Conservation (phyloP, 2,888 invertebrate species). For the Neocrepidodera transversa region DNA sequence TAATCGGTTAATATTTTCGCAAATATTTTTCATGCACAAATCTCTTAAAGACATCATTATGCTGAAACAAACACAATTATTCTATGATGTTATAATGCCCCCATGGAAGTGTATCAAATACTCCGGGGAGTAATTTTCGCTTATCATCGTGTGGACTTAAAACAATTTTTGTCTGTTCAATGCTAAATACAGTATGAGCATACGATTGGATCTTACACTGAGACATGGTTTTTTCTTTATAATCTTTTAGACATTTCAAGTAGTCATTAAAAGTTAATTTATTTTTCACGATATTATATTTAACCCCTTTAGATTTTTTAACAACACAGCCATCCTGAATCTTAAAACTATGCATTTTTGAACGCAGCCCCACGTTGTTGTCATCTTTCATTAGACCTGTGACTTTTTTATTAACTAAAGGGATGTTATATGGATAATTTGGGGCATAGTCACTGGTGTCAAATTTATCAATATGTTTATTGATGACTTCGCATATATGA, state of each 20-base stretch:
- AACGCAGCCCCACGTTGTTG: slow-evolving; percentile 41
- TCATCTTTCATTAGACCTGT: slow-evolving; percentile 52
- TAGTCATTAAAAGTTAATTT: slow-evolving; percentile 2
- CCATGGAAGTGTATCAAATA: slow-evolving; percentile 6
- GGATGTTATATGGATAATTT: slow-evolving; percentile 37
- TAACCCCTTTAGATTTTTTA: slow-evolving; percentile 7
- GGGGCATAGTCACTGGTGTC: no score
- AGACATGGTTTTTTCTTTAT: not conserved
- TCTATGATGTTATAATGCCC: slow-evolving; percentile 11
- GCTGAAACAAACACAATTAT: not conserved
- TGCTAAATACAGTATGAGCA: slow-evolving; percentile 9
- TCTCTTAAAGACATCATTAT: not conserved
- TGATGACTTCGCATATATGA: slow-evolving; percentile 27
- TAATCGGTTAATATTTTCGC: no score
- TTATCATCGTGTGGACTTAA: slow-evolving; percentile 15
- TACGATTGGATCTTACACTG: not conserved
- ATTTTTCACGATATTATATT: not conserved
- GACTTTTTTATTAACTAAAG: slow-evolving; percentile 32
- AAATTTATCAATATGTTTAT: slow-evolving; percentile 22
- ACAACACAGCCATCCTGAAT: not conserved
- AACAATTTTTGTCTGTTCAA: slow-evolving; percentile 11
- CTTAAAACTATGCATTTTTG: slow-evolving; percentile 43
- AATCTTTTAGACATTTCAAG: not conserved
- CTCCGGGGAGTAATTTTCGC: not conserved
- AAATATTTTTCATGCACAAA: not conserved